These are phyloP conservation scores for Perca fluviatilis DNA, from an alignment of 2,113 vertebrate species.

Conservation along the genomic window DNA sequence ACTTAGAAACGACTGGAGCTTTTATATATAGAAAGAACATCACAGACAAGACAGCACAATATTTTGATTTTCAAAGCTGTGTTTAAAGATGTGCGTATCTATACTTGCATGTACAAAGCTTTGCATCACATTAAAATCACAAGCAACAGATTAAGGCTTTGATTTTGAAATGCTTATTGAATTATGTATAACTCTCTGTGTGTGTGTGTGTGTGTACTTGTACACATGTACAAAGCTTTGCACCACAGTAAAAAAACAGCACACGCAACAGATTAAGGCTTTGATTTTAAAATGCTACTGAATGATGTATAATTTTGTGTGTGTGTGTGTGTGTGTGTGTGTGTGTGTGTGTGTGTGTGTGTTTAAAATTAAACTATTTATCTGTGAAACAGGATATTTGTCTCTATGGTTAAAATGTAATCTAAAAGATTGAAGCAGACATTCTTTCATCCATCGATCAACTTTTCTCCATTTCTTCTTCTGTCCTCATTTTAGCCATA, in stretches of 20 bases:
- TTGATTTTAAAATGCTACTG: slow-evolving; percentile 45
- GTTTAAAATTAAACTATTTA: slow-evolving; percentile 31
- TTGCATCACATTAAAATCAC: too few species aligned
- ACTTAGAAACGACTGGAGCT: slow-evolving; percentile 38
- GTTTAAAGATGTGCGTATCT: slow-evolving; percentile 23
- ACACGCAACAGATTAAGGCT: slow-evolving; percentile 19
- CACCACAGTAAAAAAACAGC: slow-evolving; percentile 11
- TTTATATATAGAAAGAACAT: slow-evolving; percentile 46
- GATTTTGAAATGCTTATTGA: too few species aligned
- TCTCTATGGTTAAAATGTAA: slow-evolving; percentile 45
- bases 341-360: neutral
- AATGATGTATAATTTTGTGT: slow-evolving; percentile 27
- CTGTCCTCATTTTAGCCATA: slow-evolving; percentile 29
- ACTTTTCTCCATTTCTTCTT: slow-evolving; percentile 10
- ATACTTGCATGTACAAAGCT: neutral
- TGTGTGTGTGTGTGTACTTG: neutral
- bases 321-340: neutral
- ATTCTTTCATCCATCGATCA: slow-evolving; percentile 53
- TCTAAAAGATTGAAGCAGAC: slow-evolving; percentile 37
- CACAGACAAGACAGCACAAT: slow-evolving; percentile 31
- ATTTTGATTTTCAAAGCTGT: slow-evolving; percentile 56
- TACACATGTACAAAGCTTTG: slow-evolving; percentile 4
- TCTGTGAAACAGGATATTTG: slow-evolving; percentile 43
- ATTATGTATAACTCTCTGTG: too few species aligned
- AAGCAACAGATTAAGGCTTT: too few species aligned